Evolutionary conservation across 2,888 invertebrate species (phyloP).

Genomic region (Drosophila phalerata): DNA sequence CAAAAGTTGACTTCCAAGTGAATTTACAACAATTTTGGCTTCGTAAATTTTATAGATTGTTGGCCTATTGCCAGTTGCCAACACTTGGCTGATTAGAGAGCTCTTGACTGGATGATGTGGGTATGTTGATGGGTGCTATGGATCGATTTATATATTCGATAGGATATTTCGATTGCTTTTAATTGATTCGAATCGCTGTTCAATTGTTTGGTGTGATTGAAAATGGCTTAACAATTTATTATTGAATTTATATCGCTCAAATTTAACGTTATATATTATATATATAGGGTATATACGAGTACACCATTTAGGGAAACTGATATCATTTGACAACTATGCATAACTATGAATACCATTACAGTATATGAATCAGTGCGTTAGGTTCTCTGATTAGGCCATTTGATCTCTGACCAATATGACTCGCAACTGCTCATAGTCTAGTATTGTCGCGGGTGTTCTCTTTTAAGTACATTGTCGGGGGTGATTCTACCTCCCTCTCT

Average conservation of each 20-base stretch:
- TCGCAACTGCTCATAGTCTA: conserved; percentile 35
- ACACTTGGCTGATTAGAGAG: conserved; percentile 49
- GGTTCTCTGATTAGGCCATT: conserved; percentile 67
- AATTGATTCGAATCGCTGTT: conserved; percentile 81
- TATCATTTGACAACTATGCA: conserved; percentile 68
- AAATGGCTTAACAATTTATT: conserved; percentile 77
- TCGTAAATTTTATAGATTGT: conserved; percentile 64
- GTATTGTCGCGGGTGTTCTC: not conserved
- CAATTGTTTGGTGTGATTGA: conserved; percentile 83
- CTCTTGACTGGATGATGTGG: conserved; percentile 27
- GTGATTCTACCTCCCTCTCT: conserved; percentile 19
- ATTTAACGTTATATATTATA: conserved; percentile 19
- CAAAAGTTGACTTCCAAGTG: not conserved
- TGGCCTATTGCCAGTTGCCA: conserved; percentile 28
- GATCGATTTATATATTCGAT: conserved; percentile 62
- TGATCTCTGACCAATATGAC: conserved; percentile 60
- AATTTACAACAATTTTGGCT: conserved; percentile 32
- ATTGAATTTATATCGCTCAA: conserved; percentile 70
- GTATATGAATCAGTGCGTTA: conserved; percentile 74
- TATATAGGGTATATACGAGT: conserved; percentile 9
- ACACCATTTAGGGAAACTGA: conserved; percentile 40
- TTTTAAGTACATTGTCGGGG: conserved; percentile 33
- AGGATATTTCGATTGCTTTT: conserved; percentile 79
- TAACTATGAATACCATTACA: conserved; percentile 26
- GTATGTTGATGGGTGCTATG: conserved; percentile 3